Percentiles rank a stretch among this genome's conserved stretches.
Evolutionary conservation across 2,888 invertebrate genomes (phyloP).

Genomic region (Sialis fuliginosa): DNA sequence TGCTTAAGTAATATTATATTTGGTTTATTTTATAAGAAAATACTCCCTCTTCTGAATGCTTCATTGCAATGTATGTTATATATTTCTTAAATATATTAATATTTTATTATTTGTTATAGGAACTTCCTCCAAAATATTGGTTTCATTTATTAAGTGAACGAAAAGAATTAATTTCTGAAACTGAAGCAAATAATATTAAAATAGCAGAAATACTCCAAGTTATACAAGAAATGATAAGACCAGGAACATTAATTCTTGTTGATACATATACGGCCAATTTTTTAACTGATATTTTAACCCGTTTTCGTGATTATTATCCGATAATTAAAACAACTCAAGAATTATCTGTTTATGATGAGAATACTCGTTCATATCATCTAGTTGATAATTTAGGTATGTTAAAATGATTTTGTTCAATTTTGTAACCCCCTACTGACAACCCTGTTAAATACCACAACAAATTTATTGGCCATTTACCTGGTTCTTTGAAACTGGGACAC

Average conservation of each 20-base stretch:
- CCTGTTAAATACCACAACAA: no score
- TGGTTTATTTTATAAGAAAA: no score
- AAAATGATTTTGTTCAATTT: no score
- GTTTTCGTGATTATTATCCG: not conserved
- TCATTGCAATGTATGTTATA: no score
- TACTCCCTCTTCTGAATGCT: no score
- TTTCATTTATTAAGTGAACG: slow-evolving; percentile 15
- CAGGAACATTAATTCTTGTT: slow-evolving; percentile 21
- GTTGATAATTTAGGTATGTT: not conserved
- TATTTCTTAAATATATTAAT: no score
- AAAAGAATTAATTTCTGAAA: not conserved
- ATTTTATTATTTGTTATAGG: slow-evolving; percentile 12
- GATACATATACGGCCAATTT: not conserved
- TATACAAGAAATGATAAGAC: slow-evolving; percentile 17
- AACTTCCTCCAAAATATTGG: slow-evolving; percentile 19
- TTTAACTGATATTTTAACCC: not conserved
- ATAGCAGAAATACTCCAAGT: slow-evolving; percentile 8
- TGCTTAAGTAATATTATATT: no score
- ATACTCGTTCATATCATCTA: not conserved
- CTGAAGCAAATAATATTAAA: slow-evolving; percentile 10
- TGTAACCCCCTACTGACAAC: no score
- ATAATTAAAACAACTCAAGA: not conserved
- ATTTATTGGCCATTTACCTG: no score
- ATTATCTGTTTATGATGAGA: not conserved
- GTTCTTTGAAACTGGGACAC: no score